These are phyloP conservation scores for Phthorimaea operculella DNA, from an alignment of 1,140 invertebrate genomes.

Conservation along the genomic window DNA sequence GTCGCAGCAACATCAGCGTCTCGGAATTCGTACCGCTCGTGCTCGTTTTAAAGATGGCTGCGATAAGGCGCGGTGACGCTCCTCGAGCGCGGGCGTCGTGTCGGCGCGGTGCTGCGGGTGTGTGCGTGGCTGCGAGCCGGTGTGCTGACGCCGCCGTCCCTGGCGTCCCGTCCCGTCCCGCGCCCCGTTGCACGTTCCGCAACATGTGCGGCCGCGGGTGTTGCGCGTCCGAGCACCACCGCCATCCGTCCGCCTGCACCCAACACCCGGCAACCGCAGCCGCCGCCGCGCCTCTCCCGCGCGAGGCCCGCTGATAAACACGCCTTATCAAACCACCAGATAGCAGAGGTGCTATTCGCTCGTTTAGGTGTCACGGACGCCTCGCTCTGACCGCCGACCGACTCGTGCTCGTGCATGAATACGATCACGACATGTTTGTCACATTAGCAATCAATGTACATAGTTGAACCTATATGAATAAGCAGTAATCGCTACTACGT, in stretches of 20 bases:
- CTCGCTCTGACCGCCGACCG: slow-evolving; percentile 28
- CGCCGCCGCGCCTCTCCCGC: slow-evolving; percentile 37
- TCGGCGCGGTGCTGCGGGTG: slow-evolving; percentile 34
- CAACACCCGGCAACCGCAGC: slow-evolving; percentile 39
- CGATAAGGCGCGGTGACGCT: slow-evolving; percentile 62
- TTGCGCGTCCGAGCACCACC: slow-evolving; percentile 28
- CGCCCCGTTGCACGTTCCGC: slow-evolving; percentile 47
- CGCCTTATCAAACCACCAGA: slow-evolving; percentile 58
- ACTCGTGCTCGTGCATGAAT: slow-evolving; percentile 25
- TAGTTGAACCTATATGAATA: too few relatives aligned
- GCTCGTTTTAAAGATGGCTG: slow-evolving; percentile 61
- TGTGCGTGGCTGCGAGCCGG: slow-evolving; percentile 41
- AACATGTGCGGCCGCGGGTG: slow-evolving; percentile 45
- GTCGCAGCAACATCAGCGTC: slow-evolving; percentile 34
- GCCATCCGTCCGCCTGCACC: slow-evolving; percentile 15
- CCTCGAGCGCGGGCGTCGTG: slow-evolving; percentile 57
- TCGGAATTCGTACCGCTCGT: slow-evolving; percentile 40
- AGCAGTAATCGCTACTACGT: too few relatives aligned
- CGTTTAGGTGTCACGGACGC: slow-evolving; percentile 61
- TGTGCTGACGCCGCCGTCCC: slow-evolving; percentile 42
- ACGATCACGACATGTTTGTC: slow-evolving; percentile 39
- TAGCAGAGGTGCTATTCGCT: slow-evolving; percentile 60
- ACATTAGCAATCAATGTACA: slow-evolving; percentile 32
- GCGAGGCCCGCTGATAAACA: slow-evolving; percentile 50
- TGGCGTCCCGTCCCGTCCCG: slow-evolving; percentile 35